These are phyloP conservation scores for Muntiacus reevesi DNA, from an alignment of 2,113 vertebrate genomes.

Conservation along the genomic window DNA sequence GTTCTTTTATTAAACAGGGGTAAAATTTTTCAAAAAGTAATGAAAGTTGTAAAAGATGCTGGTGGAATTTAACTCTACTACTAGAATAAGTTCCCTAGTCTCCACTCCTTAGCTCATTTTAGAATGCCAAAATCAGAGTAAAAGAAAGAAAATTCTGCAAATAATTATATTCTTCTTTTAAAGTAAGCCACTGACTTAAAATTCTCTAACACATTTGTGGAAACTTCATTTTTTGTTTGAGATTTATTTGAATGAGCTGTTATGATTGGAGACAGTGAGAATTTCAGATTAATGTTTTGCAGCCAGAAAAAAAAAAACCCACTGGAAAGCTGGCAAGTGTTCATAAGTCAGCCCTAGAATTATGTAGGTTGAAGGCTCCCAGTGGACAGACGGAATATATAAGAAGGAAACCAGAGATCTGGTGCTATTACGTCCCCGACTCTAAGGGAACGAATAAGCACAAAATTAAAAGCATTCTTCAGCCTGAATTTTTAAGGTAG, in stretches of 20 bases:
- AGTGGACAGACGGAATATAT: conserved; percentile 73
- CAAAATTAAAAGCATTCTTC: conserved; percentile 17
- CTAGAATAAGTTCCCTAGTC: conserved; percentile 14
- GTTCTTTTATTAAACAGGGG: conserved; percentile 7
- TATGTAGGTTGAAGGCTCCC: conserved; percentile 78
- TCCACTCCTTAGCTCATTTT: neutral
- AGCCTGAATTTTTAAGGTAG: conserved; percentile 71
- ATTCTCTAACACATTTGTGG: conserved; percentile 66
- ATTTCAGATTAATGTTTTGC: conserved; percentile 74
- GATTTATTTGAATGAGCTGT: conserved; percentile 76
- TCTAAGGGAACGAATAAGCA: conserved; percentile 34
- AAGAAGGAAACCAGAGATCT: conserved; percentile 75
- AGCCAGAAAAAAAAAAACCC: conserved; percentile 71
- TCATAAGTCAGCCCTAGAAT: conserved; percentile 72
- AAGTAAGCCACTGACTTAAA: conserved; percentile 60
- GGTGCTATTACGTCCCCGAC: conserved; percentile 39
- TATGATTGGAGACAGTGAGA: conserved; percentile 77
- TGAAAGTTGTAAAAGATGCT: neutral
- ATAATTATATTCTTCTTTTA: conserved; percentile 52
- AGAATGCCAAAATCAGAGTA: conserved; percentile 7
- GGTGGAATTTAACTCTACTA: neutral
- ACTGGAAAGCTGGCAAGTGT: conserved; percentile 76
- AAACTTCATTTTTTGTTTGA: conserved; percentile 58
- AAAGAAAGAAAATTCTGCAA: conserved; percentile 43
- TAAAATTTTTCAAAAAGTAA: conserved; percentile 14